Percentiles rank a stretch among this genome's conserved stretches.
These are phyloP conservation scores for Andrena marginata DNA, from an alignment of 2,888 invertebrate species.

Conservation along the genomic window DNA sequence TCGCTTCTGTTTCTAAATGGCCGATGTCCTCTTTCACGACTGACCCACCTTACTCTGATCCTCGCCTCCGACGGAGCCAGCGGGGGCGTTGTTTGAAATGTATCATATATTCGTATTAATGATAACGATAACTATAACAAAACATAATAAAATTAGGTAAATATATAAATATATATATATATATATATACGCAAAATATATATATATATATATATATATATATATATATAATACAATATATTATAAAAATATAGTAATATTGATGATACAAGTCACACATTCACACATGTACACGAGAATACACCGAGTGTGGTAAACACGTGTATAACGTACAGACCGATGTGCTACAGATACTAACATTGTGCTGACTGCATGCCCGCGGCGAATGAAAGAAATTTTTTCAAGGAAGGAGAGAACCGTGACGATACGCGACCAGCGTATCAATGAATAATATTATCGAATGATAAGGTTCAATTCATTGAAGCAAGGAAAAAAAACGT, in stretches of 20 bases:
- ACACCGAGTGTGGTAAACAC: slow-evolving; percentile 69
- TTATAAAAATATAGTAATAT: slow-evolving; percentile 79
- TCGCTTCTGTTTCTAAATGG: slow-evolving; percentile 68
- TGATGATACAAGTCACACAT: slow-evolving; percentile 73
- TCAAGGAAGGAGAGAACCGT: slow-evolving; percentile 69
- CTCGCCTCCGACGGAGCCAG: slow-evolving; percentile 80
- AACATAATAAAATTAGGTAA: slow-evolving; percentile 83
- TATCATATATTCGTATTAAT: slow-evolving; percentile 85
- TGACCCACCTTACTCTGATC: slow-evolving; percentile 76
- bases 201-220: slow-evolving; percentile 73
- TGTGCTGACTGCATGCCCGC: slow-evolving; percentile 78
- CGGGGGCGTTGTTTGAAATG: slow-evolving; percentile 84
- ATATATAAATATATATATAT: slow-evolving; percentile 75
- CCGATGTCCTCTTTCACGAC: slow-evolving; percentile 66
- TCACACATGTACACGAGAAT: slow-evolving; percentile 59
- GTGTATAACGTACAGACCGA: slow-evolving; percentile 72
- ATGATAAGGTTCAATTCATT: slow-evolving; percentile 74
- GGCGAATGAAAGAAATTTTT: slow-evolving; percentile 77
- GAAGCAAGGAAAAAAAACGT: slow-evolving; percentile 65
- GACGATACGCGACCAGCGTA: slow-evolving; percentile 49
- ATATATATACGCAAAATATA: slow-evolving; percentile 68
- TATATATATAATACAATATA: slow-evolving; percentile 75
- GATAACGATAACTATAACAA: slow-evolving; percentile 83
- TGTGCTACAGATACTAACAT: slow-evolving; percentile 80
- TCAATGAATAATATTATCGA: slow-evolving; percentile 71